phyloP scores from a whole-genome alignment of 1,140 invertebrate species.

The Mylabris phalerata region DNA sequence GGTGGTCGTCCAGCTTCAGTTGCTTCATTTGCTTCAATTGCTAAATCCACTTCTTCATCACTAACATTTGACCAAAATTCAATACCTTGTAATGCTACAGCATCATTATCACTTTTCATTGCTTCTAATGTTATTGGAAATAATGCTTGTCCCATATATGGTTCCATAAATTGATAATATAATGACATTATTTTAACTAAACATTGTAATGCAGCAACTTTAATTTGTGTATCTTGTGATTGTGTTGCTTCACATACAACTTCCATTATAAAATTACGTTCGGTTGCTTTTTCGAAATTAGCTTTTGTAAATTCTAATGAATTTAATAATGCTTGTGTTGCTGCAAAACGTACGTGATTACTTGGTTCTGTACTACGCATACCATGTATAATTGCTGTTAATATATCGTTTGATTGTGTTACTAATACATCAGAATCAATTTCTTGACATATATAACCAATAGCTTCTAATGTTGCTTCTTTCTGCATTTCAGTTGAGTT shows the following conservation, averaged over 20 bases:
- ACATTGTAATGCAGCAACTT: slow-evolving; percentile 95
- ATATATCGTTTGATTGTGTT: slow-evolving; percentile 88
- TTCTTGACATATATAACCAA: slow-evolving; percentile 79
- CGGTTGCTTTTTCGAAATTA: slow-evolving; percentile 96
- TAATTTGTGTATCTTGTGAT: slow-evolving; percentile 77
- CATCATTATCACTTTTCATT: slow-evolving; percentile 95
- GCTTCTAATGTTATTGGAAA: slow-evolving; percentile 98
- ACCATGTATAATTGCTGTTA: slow-evolving; percentile 98
- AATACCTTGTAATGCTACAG: slow-evolving; percentile 96
- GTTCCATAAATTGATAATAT: slow-evolving; percentile 99
- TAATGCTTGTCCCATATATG: slow-evolving; percentile 96
- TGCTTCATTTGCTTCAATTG: slow-evolving; percentile 92
- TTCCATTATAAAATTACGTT: slow-evolving; percentile 99
- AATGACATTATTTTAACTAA: slow-evolving; percentile 98
- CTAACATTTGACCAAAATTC: slow-evolving; percentile 99
- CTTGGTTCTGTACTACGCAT: slow-evolving; percentile 71
- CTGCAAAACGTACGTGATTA: slow-evolving; percentile 85
- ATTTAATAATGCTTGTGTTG: slow-evolving; percentile 95
- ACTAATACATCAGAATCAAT: slow-evolving; percentile 87
- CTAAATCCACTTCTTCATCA: slow-evolving; percentile 97
- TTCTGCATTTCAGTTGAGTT: slow-evolving; percentile 88
- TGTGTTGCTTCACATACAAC: slow-evolving; percentile 92
- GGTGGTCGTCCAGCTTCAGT: slow-evolving; percentile 86
- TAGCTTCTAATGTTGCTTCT: slow-evolving; percentile 93
- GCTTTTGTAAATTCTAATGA: slow-evolving; percentile 97